Conservation (phyloP, 2,113 vertebrate species). For the Physeter macrocephalus region DNA sequence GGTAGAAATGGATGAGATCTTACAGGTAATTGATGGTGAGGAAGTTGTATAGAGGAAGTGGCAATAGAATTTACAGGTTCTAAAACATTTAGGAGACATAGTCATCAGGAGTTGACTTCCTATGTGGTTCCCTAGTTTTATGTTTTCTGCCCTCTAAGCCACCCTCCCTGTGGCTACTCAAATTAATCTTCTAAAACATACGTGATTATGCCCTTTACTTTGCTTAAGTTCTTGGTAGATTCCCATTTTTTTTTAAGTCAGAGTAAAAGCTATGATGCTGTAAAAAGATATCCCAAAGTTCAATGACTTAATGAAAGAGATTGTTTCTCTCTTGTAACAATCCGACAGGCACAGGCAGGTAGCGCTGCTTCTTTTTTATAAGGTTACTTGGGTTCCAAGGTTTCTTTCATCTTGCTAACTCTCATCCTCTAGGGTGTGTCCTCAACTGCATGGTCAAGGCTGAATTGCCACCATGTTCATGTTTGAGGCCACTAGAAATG, state of each 20-base stretch:
- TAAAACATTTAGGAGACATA: background rate
- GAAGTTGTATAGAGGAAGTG: background rate
- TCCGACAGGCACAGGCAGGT: background rate
- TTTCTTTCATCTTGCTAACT: background rate
- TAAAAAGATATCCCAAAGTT: background rate
- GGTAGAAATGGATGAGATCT: background rate
- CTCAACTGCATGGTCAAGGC: background rate
- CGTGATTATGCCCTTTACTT: background rate
- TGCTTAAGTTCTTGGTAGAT: background rate
- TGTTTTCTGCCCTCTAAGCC: background rate
- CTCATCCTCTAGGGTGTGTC: background rate
- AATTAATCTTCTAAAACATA: background rate
- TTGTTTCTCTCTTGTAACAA: background rate
- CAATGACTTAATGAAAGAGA: background rate
- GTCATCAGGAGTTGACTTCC: background rate
- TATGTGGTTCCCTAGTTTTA: background rate
- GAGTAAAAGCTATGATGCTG: background rate
- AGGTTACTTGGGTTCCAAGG: background rate
- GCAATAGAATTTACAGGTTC: background rate
- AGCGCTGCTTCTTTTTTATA: background rate
- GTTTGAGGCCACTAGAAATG: background rate
- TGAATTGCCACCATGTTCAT: background rate
- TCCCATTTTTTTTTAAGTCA: background rate
- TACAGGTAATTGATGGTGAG: background rate
- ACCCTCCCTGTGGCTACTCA: background rate